These are phyloP conservation scores for Merodon equestris DNA, from an alignment of 2,888 invertebrate genomes.

Conservation along the genomic window DNA sequence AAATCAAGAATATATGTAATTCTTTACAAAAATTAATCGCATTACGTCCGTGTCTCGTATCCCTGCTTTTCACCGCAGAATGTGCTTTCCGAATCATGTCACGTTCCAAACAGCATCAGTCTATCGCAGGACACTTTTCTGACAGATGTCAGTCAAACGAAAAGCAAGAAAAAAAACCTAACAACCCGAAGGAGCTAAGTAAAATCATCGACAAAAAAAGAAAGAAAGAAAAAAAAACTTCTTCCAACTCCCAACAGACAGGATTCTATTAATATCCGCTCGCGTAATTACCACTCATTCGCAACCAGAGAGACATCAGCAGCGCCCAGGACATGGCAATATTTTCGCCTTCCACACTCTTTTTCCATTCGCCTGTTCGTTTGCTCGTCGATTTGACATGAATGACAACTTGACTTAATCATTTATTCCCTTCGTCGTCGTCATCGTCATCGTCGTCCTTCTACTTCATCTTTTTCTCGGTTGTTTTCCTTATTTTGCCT, in stretches of 20 bases:
- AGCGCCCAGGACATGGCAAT: conserved; percentile 50
- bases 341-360: conserved; percentile 33
- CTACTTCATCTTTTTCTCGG: conserved; percentile 6
- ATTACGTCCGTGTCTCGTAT: neutral
- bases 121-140: conserved; percentile 55
- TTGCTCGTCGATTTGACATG: conserved; percentile 60
- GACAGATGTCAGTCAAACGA: conserved; percentile 56
- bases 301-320: conserved; percentile 57
- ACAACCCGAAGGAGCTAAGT: too few relatives aligned
- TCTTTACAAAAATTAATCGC: conserved; percentile 1
- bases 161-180: conserved; percentile 21
- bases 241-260: conserved; percentile 48
- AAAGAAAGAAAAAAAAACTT: conserved; percentile 19
- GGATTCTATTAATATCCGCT: conserved; percentile 69
- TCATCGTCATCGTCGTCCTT: conserved; percentile 33
- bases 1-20: too few relatives aligned
- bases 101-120: conserved; percentile 48
- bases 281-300: conserved; percentile 68
- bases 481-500: too few relatives aligned
- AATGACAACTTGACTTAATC: conserved; percentile 69
- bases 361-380: neutral
- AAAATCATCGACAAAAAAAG: conserved; percentile 18
- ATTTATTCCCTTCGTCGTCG: conserved; percentile 61
- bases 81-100: conserved; percentile 37
- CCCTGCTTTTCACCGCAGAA: neutral